Conservation (phyloP, 2,113 vertebrate genomes). For the Sinosuthora webbiana region DNA sequence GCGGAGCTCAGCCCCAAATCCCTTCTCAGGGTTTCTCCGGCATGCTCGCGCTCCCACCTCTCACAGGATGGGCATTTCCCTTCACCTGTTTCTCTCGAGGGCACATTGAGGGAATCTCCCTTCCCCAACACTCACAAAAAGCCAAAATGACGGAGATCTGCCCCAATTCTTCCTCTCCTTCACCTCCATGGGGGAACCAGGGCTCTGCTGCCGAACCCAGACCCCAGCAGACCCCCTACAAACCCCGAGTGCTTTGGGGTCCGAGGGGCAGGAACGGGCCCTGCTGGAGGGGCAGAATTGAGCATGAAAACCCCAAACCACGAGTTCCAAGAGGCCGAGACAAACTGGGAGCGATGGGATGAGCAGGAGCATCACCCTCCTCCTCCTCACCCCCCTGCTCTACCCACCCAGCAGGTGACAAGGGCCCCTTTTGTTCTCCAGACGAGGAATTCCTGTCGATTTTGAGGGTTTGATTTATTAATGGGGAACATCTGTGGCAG, state of each 20-base stretch:
- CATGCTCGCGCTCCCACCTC: rapidly evolving
- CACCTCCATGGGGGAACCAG: rapidly evolving
- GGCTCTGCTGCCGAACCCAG: neutral
- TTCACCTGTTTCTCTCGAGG: neutral
- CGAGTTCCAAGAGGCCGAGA: rapidly evolving
- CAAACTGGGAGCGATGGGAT: neutral
- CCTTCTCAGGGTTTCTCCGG: rapidly evolving
- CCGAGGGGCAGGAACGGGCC: rapidly evolving
- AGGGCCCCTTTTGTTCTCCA: neutral
- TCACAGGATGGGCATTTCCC: rapidly evolving
- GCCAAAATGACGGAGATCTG: neutral
- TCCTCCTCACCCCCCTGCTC: neutral
- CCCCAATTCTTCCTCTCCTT: neutral
- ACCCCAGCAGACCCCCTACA: neutral
- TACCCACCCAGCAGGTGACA: neutral
- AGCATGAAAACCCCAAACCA: rapidly evolving
- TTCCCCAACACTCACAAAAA: rapidly evolving
- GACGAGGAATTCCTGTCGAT: neutral
- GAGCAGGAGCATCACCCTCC: neutral
- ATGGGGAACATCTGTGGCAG: neutral
- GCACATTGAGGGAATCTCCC: rapidly evolving
- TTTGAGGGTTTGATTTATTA: neutral
- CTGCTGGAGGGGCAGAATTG: rapidly evolving
- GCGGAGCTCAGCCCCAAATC: rapidly evolving
- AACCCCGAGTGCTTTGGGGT: neutral